Evolutionary conservation across 2,113 vertebrate species (phyloP).

Genomic region (Myiozetetes cayanensis): DNA sequence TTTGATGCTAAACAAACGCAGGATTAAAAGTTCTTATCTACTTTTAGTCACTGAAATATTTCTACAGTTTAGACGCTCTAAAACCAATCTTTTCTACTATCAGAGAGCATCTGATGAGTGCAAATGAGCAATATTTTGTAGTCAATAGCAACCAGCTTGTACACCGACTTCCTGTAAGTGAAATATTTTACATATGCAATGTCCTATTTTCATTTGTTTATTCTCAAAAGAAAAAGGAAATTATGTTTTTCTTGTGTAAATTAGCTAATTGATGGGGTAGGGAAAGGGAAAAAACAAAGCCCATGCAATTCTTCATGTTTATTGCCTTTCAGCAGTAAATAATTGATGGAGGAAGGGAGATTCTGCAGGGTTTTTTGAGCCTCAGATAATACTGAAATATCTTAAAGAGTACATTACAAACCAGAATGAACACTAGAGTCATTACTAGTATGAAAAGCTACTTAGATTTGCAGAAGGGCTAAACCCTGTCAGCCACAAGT

Average conservation of each 20-base stretch:
- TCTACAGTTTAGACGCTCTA: not conserved
- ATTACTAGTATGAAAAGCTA: not conserved
- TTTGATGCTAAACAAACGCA: not conserved
- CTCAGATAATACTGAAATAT: not conserved
- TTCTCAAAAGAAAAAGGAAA: not conserved
- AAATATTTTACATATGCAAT: not conserved
- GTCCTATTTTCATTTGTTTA: not conserved
- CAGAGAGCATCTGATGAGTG: not conserved
- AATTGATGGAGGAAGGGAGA: not conserved
- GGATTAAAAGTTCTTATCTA: not conserved
- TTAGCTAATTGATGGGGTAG: not conserved
- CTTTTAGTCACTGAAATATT: slow-evolving; percentile 4
- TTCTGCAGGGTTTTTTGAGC: not conserved
- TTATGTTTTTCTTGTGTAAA: not conserved
- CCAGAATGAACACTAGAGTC: not conserved
- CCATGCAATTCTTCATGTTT: not conserved
- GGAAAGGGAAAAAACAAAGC: not conserved
- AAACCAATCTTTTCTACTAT: not conserved
- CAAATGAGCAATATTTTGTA: slow-evolving; percentile 43
- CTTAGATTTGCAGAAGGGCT: not conserved
- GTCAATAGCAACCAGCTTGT: slow-evolving; percentile 42
- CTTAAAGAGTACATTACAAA: not conserved
- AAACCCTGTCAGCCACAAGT: not conserved
- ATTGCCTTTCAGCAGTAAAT: not conserved
- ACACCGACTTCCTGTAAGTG: not conserved